These are phyloP conservation scores for Halcyon badia DNA, from an alignment of 2,797 vertebrate species.

Conservation along the genomic window DNA sequence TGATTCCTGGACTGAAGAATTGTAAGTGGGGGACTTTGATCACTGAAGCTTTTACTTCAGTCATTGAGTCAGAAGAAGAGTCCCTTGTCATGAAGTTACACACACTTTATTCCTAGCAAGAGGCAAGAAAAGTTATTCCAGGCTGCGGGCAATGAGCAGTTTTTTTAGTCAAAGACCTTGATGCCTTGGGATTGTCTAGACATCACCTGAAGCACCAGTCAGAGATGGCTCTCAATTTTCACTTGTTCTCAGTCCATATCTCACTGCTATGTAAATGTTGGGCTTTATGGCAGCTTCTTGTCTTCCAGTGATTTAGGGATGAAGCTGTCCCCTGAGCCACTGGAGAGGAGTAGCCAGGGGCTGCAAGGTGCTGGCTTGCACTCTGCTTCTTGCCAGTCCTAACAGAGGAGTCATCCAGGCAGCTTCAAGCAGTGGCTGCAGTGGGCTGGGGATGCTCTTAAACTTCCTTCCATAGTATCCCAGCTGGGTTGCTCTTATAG, in stretches of 20 bases:
- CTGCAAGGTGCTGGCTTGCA: background rate
- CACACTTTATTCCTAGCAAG: slow-evolving; percentile 35
- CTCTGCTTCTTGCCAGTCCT: background rate
- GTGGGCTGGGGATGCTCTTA: background rate
- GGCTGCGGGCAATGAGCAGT: background rate
- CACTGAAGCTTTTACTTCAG: background rate
- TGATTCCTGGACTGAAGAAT: background rate
- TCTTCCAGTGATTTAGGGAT: background rate
- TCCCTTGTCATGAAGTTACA: slow-evolving; percentile 21
- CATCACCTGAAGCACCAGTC: slow-evolving; percentile 22
- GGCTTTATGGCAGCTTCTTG: background rate
- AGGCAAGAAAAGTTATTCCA: slow-evolving; percentile 3
- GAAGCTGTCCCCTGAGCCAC: background rate
- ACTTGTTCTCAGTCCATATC: background rate
- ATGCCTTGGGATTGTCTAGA: background rate
- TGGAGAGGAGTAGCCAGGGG: background rate
- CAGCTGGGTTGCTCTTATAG: background rate
- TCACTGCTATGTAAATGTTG: background rate
- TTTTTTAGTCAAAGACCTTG: background rate
- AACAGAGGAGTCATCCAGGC: background rate
- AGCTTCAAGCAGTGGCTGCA: background rate
- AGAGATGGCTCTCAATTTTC: background rate
- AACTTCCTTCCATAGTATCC: background rate
- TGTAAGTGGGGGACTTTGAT: background rate
- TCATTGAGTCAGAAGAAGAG: slow-evolving; percentile 56